Evolutionary conservation across 2,797 vertebrate species (phyloP).

Genomic region (Chelonia mydas): DNA sequence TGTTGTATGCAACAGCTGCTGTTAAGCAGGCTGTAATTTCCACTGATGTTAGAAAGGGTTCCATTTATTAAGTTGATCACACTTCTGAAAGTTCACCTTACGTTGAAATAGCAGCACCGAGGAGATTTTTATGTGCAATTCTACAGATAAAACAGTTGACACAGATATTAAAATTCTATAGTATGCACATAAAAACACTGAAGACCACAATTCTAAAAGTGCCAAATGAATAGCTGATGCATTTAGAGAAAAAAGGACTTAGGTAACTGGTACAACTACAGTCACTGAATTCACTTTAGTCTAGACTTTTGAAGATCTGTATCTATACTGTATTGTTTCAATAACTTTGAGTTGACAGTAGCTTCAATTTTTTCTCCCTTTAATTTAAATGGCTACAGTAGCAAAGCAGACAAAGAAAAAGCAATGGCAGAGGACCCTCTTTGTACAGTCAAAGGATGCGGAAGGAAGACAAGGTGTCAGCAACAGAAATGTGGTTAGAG

Average conservation of each 20-base stretch:
- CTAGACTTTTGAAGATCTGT: background rate
- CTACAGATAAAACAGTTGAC: background rate
- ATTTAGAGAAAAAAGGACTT: background rate
- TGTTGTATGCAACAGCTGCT: background rate
- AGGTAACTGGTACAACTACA: background rate
- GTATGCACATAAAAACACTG: background rate
- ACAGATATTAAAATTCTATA: background rate
- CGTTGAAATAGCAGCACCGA: background rate
- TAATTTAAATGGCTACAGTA: background rate
- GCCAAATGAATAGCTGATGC: background rate
- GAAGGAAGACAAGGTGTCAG: no score
- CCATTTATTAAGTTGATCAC: background rate
- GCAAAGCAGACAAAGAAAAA: background rate
- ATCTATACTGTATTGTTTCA: background rate
- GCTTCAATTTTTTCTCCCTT: background rate
- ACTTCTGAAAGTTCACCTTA: background rate
- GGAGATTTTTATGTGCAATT: background rate
- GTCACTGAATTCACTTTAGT: background rate
- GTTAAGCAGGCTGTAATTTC: background rate
- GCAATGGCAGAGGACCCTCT: background rate
- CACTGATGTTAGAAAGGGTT: background rate
- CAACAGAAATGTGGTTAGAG: no score
- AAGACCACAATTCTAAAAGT: background rate
- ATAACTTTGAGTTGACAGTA: no score
- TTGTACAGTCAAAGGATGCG: no score